A percentile compares a stretch with the other conserved stretches of the same genome.
These are phyloP conservation scores for Eristalis intricaria DNA, from an alignment of 2,888 invertebrate species.

Conservation along the genomic window DNA sequence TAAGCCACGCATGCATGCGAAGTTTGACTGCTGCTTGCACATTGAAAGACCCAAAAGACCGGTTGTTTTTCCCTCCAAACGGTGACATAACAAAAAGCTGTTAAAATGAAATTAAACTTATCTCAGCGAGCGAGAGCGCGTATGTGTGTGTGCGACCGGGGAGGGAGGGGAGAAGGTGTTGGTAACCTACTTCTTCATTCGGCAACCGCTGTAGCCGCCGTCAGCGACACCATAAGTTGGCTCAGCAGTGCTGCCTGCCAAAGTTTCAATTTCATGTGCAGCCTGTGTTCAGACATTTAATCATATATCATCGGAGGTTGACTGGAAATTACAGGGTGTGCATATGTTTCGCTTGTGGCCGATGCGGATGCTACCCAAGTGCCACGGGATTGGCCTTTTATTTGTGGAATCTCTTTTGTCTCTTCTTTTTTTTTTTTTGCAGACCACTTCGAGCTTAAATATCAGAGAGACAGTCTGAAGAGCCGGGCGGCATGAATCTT, in stretches of 20 bases:
- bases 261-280: slow-evolving; percentile 58
- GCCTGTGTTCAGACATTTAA: slow-evolving; percentile 33
- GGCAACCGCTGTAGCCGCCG: background rate
- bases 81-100: slow-evolving; percentile 69
- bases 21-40: background rate
- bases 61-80: slow-evolving; percentile 41
- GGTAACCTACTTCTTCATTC: slow-evolving; percentile 68
- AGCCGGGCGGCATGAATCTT: slow-evolving; percentile 31
- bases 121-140: slow-evolving; percentile 10
- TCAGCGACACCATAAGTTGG: background rate
- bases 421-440: background rate
- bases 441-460: slow-evolving; percentile 49
- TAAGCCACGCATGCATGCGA: slow-evolving; percentile 48
- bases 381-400: slow-evolving; percentile 57
- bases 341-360: slow-evolving; percentile 10
- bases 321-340: slow-evolving; percentile 59
- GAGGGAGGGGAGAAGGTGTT: slow-evolving; percentile 26
- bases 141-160: slow-evolving; percentile 15
- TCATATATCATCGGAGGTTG: slow-evolving; percentile 56
- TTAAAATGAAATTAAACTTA: slow-evolving; percentile 61
- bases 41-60: slow-evolving; percentile 42
- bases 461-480: slow-evolving; percentile 21
- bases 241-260: background rate
- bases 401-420: slow-evolving; percentile 22
- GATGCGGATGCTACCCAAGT: slow-evolving; percentile 57